phyloP scores from a whole-genome alignment of 2,113 vertebrate species.

The Hydrolagus affinis region DNA sequence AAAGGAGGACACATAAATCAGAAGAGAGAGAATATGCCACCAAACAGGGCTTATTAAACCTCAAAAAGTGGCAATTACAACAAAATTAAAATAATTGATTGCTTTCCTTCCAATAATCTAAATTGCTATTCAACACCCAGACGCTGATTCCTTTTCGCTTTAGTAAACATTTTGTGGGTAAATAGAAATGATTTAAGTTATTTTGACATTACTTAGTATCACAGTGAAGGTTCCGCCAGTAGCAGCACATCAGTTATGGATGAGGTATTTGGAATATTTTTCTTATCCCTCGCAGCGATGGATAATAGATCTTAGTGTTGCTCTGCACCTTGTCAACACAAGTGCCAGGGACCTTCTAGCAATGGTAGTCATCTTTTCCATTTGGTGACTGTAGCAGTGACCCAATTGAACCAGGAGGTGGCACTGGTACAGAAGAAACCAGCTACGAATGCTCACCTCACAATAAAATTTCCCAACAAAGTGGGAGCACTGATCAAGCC shows the following conservation, averaged over 20 bases:
- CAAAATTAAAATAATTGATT: not conserved
- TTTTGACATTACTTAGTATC: not conserved
- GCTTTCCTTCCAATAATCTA: not conserved
- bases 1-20: no score
- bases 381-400: constrained; percentile 45
- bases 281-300: constrained; percentile 55
- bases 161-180: not conserved
- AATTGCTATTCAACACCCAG: not conserved
- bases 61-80: not conserved
- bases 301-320: constrained; percentile 60
- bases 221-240: not conserved
- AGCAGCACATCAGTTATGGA: not conserved
- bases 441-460: not conserved
- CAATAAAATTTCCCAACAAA: no score
- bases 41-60: not conserved
- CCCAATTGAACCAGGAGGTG: constrained; percentile 14
- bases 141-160: not conserved
- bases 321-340: constrained; percentile 63
- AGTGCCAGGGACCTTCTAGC: constrained; percentile 37
- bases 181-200: not conserved
- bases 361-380: constrained; percentile 67
- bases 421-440: not conserved
- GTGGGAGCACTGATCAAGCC: not conserved
- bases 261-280: not conserved
- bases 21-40: no score